Percentiles rank a stretch among this genome's conserved stretches.
phyloP scores from a whole-genome alignment of 1,140 invertebrate genomes.

The Drosophila sproati region DNA sequence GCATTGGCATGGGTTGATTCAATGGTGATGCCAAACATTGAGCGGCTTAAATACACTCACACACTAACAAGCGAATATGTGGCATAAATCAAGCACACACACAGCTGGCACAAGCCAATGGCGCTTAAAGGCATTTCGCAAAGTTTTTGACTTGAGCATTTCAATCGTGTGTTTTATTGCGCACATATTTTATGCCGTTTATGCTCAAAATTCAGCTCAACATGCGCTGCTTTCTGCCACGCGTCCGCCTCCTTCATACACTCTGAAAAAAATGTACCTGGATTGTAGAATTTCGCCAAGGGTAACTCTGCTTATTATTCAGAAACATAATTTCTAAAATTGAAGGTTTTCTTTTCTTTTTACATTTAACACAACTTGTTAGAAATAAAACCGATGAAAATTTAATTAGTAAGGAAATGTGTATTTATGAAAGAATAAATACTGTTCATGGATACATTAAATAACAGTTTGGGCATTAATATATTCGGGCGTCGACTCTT shows the following conservation, averaged over 20 bases:
- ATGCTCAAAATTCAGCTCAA: slow-evolving; percentile 78
- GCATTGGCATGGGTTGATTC: slow-evolving; percentile 47
- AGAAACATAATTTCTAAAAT: too few relatives aligned
- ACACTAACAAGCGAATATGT: slow-evolving; percentile 44
- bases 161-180: slow-evolving; percentile 83
- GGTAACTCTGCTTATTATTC: too few relatives aligned
- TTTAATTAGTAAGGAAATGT: too few relatives aligned
- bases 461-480: too few relatives aligned
- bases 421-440: too few relatives aligned
- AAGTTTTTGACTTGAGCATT: slow-evolving; percentile 81
- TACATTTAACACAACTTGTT: too few relatives aligned
- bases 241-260: slow-evolving; percentile 12
- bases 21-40: slow-evolving; percentile 70
- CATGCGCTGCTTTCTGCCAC: slow-evolving; percentile 38
- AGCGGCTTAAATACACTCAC: slow-evolving; percentile 66
- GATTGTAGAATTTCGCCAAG: too few relatives aligned
- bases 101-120: slow-evolving; percentile 56
- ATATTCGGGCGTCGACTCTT: too few relatives aligned
- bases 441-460: too few relatives aligned
- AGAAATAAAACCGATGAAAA: too few relatives aligned
- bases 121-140: slow-evolving; percentile 78
- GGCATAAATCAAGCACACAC: slow-evolving; percentile 73
- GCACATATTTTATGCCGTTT: slow-evolving; percentile 83
- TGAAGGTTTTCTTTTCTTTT: too few relatives aligned
- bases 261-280: too few relatives aligned